phyloP scores from a whole-genome alignment of 2,888 invertebrate species.

The Pandemis corylana region DNA sequence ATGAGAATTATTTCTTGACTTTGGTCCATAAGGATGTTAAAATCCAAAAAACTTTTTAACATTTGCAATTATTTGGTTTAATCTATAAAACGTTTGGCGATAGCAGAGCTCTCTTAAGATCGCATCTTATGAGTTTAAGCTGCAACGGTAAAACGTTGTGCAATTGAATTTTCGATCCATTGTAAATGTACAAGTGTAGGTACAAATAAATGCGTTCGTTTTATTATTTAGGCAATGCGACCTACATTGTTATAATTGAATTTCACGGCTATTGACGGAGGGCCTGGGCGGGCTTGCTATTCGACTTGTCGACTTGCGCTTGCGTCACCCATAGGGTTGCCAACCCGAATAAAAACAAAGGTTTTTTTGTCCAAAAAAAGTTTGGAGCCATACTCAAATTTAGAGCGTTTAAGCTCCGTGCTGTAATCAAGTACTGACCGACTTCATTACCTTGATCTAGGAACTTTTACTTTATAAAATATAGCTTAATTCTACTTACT shows the following conservation, averaged over 20 bases:
- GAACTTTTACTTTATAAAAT: no score
- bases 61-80: no score
- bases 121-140: neutral
- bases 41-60: no score
- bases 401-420: no score
- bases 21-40: no score
- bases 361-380: neutral
- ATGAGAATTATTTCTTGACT: no score
- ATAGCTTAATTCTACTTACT: no score
- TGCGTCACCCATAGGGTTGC: constrained; percentile 65
- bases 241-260: constrained; percentile 74
- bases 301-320: constrained; percentile 69
- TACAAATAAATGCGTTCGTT: constrained; percentile 46
- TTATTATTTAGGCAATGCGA: constrained; percentile 56
- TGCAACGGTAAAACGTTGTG: constrained; percentile 13
- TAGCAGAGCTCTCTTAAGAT: neutral
- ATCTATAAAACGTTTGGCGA: no score
- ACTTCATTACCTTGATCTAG: no score
- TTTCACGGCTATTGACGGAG: constrained; percentile 78
- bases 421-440: no score
- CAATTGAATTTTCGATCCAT: constrained; percentile 28
- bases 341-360: constrained; percentile 46
- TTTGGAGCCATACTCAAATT: neutral
- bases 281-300: constrained; percentile 74
- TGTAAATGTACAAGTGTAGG: constrained; percentile 31